Evolutionary conservation across 2,888 invertebrate genomes (phyloP).

Genomic region (Drosophila parthenogenetica): DNA sequence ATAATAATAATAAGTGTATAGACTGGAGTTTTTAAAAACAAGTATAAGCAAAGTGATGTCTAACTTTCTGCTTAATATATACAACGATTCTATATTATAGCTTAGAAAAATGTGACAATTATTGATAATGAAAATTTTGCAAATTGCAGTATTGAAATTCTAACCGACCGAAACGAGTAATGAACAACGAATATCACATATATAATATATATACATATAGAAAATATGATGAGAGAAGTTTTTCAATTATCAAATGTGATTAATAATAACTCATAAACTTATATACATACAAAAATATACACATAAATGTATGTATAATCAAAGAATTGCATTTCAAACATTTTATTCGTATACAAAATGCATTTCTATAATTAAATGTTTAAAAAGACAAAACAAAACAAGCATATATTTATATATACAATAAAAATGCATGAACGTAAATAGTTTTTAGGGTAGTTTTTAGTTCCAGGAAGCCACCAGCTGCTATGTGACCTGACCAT

Average conservation of each 20-base stretch:
- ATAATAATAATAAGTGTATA: constrained; percentile 69
- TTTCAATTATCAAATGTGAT: constrained; percentile 41
- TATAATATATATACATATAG: constrained; percentile 12
- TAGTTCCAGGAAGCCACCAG: constrained; percentile 57
- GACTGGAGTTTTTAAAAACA: constrained; percentile 67
- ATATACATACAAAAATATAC: constrained; percentile 12
- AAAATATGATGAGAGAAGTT: constrained; percentile 28
- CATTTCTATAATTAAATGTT: constrained; percentile 68
- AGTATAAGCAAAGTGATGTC: constrained; percentile 64
- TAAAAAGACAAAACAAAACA: constrained; percentile 24
- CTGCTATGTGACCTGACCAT: constrained; percentile 62
- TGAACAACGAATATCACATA: constrained; percentile 65
- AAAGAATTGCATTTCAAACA: constrained; percentile 51
- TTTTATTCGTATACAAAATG: constrained; percentile 64
- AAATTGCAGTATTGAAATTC: constrained; percentile 66
- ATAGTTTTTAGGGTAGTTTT: constrained; percentile 37
- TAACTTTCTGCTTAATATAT: constrained; percentile 73
- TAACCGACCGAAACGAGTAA: constrained; percentile 38
- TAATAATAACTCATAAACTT: constrained; percentile 46
- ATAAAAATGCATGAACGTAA: constrained; percentile 47
- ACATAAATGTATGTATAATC: constrained; percentile 38
- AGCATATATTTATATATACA: constrained; percentile 21
- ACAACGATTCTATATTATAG: constrained; percentile 68
- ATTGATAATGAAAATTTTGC: constrained; percentile 27
- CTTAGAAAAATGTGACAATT: constrained; percentile 54